Evolutionary conservation across 2,113 vertebrate genomes (phyloP).

Genomic region (Chelonoidis abingdonii): DNA sequence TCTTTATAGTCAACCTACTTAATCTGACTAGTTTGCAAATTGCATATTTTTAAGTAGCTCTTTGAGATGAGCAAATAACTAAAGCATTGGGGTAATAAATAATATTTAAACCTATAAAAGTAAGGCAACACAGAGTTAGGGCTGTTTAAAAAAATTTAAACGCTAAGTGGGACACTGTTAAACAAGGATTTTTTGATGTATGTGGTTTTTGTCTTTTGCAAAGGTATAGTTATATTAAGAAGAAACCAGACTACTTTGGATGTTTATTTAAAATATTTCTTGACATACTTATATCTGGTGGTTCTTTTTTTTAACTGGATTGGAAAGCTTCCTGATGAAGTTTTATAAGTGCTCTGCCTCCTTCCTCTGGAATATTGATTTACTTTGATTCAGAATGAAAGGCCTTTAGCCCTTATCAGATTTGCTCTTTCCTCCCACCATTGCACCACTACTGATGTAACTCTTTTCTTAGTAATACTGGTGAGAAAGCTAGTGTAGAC

Average conservation of each 20-base stretch:
- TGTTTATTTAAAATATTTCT: neutral
- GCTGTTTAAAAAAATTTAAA: neutral
- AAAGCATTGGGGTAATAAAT: conserved; percentile 32
- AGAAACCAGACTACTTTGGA: neutral
- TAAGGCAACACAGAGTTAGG: neutral
- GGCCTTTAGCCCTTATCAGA: neutral
- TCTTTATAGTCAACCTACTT: neutral
- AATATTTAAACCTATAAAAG: conserved; percentile 34
- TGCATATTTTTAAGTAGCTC: neutral
- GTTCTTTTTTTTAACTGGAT: neutral
- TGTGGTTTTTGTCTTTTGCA: accelerated
- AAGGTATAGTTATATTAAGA: accelerated
- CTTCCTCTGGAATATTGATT: neutral
- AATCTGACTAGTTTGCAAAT: conserved; percentile 46
- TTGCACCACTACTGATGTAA: neutral
- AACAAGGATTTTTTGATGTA: neutral
- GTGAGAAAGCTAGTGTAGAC: neutral
- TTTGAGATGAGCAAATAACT: neutral
- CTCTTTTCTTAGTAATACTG: neutral
- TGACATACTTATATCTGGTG: accelerated
- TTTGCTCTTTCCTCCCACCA: neutral
- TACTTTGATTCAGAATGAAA: neutral
- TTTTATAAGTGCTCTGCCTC: too few relatives aligned
- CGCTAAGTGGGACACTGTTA: neutral
- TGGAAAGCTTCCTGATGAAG: neutral